Evolutionary conservation across 2,888 invertebrate genomes (phyloP).

Genomic region (Rapana venosa): DNA sequence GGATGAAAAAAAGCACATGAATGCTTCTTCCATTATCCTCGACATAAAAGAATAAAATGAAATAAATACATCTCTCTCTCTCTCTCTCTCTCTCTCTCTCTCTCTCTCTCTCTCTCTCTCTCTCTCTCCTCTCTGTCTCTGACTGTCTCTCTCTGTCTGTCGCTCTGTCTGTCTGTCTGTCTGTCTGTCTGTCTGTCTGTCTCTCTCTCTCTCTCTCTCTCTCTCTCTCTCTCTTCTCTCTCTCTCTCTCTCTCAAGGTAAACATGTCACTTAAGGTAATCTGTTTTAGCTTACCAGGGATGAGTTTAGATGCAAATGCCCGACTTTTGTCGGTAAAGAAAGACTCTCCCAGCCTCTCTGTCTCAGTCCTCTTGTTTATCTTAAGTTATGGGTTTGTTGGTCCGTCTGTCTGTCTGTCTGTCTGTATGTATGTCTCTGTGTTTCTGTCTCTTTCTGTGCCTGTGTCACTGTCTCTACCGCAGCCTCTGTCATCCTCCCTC

Average conservation of each 20-base stretch:
- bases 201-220: conserved; percentile 28
- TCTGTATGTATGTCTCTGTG: conserved; percentile 29
- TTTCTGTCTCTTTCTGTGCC: conserved; percentile 29
- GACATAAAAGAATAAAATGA: too few relatives aligned
- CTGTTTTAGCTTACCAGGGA: too few relatives aligned
- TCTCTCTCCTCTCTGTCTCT: not conserved
- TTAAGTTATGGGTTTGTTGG: not conserved
- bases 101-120: conserved; percentile 5
- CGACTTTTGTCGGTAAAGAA: too few relatives aligned
- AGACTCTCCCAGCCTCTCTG: too few relatives aligned
- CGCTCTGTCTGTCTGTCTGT: too few relatives aligned
- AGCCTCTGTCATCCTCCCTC: not conserved
- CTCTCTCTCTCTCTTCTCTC: conserved; percentile 7
- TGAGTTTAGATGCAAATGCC: too few relatives aligned
- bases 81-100: conserved; percentile 5
- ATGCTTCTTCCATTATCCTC: too few relatives aligned
- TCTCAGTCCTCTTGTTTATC: not conserved
- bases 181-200: not conserved
- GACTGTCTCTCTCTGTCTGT: not conserved
- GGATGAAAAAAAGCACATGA: too few relatives aligned
- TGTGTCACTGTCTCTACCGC: not conserved
- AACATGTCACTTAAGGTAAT: too few relatives aligned
- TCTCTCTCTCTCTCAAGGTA: not conserved
- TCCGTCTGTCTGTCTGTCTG: conserved; percentile 29
- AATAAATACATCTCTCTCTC: conserved; percentile 17